Evolutionary conservation across 2,888 invertebrate genomes (phyloP).

Genomic region (Nymphalis polychloros): DNA sequence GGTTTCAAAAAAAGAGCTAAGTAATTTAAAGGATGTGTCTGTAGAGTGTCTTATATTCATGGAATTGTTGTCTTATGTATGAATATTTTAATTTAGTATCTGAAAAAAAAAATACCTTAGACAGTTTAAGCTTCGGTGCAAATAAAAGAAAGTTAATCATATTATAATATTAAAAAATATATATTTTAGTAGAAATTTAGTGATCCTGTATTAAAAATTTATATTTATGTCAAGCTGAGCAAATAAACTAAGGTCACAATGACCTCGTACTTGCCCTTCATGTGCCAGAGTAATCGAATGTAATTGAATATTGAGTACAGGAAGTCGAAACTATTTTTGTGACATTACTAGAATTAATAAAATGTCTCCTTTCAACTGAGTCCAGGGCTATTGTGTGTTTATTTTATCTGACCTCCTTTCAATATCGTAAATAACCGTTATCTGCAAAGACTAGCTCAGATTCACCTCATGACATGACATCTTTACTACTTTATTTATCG

Average conservation of each 20-base stretch:
- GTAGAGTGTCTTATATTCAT: too few species aligned
- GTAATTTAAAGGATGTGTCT: too few species aligned
- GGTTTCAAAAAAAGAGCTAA: too few species aligned
- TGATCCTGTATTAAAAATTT: not conserved
- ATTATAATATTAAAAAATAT: too few species aligned
- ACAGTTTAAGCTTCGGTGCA: too few species aligned
- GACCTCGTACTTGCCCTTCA: conserved; percentile 36
- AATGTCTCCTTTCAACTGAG: conserved; percentile 16
- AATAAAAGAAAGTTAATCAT: too few species aligned
- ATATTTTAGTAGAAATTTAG: too few species aligned
- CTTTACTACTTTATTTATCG: conserved; percentile 15
- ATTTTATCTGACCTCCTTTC: conserved; percentile 37
- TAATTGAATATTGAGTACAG: conserved; percentile 26
- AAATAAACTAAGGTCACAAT: conserved; percentile 26
- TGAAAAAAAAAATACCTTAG: too few species aligned
- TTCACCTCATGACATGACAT: conserved; percentile 30
- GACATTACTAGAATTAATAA: conserved; percentile 7
- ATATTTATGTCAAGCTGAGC: conserved; percentile 14
- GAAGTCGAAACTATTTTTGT: conserved; percentile 12
- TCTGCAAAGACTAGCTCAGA: conserved; percentile 26
- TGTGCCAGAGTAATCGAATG: conserved; percentile 17
- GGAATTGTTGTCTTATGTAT: too few species aligned
- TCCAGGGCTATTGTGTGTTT: conserved; percentile 33
- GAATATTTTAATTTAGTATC: too few species aligned
- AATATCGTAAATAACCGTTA: conserved; percentile 35